Evolutionary conservation across 1,140 invertebrate genomes (phyloP), one percentile per base, ranked within the genome.

Genomic region (Papilio dardanus): DNA sequence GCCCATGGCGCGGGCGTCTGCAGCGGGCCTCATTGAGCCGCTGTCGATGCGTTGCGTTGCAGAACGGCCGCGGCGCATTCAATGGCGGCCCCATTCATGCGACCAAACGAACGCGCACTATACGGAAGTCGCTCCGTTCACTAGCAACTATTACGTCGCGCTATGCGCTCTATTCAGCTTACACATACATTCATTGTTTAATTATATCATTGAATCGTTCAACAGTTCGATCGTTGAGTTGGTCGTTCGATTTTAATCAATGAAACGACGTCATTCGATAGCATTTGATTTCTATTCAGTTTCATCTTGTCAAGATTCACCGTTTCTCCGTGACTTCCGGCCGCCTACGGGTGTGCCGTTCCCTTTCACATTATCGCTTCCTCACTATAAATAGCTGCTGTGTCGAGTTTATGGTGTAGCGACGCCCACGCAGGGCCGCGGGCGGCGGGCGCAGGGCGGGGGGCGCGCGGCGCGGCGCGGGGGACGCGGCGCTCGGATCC

Each of bases 31-130:
- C 68, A 78, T 71, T 75, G 80, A 62, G 74, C 14, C 78, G 74
- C 67, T 83, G 83, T 85, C 75, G 77, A 75, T 75, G 81, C 79
- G 82, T 88, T 89, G 85, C 86, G 83, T 83, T 90, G 84, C 83
- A 84, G 84, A 85, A 86, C 87, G 80, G 77, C 78, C 79, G 79
- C 77, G 77, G 77, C 82, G 83, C 81, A 79, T 84, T 89, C 82
- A 88, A 88, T 88, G 88, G 83, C 81, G 75, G 76, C 74, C 83
- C 81, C 89, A 91, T 91, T 91, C 88, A 90, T 90, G 79, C 80
- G 77, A 30, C 76, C 79, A 80, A 78, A 30, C 76, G 74, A 33
- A 54, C 67, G 81, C 81, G 83, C 83, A 80, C 46, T n/a, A 50
- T 50, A 79, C 78, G 77, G 76, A 79, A 82, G 69, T 81, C 73